Conservation (phyloP, 2,113 vertebrate species). For the Sphyrna mokarran region DNA sequence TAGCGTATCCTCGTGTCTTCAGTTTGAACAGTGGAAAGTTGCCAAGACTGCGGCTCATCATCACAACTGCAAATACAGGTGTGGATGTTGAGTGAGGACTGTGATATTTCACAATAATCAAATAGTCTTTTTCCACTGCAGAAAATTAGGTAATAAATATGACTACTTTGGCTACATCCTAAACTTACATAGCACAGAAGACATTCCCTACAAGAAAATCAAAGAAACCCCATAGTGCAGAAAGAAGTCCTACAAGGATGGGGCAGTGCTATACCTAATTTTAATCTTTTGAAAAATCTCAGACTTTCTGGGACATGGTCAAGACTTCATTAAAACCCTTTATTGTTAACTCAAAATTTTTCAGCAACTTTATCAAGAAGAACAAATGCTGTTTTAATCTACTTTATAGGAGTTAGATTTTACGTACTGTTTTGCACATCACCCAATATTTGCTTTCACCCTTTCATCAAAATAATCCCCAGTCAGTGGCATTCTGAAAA, state of each 20-base stretch:
- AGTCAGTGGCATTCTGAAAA: too few species aligned
- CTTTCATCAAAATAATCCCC: too few species aligned
- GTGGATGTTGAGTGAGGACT: background rate
- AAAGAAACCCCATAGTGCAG: background rate
- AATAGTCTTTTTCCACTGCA: background rate
- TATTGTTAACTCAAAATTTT: too few species aligned
- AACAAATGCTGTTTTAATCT: too few species aligned
- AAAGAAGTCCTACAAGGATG: background rate
- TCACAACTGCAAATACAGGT: background rate
- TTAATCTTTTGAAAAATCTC: background rate
- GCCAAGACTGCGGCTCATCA: background rate
- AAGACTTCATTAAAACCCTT: too few species aligned
- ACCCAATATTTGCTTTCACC: too few species aligned
- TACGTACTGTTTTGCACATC: too few species aligned
- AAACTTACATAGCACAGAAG: background rate
- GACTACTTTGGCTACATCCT: background rate
- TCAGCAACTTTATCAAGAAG: too few species aligned
- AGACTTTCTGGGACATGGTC: background rate
- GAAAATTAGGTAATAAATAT: background rate
- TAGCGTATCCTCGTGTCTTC: background rate
- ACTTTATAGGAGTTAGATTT: too few species aligned
- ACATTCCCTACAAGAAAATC: background rate
- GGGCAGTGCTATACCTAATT: too few species aligned
- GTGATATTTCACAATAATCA: background rate
- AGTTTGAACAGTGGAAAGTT: background rate